A percentile compares a stretch with the other conserved stretches of the same genome.
phyloP scores from a whole-genome alignment of 2,888 invertebrate species.

The Anthrax anthrax region DNA sequence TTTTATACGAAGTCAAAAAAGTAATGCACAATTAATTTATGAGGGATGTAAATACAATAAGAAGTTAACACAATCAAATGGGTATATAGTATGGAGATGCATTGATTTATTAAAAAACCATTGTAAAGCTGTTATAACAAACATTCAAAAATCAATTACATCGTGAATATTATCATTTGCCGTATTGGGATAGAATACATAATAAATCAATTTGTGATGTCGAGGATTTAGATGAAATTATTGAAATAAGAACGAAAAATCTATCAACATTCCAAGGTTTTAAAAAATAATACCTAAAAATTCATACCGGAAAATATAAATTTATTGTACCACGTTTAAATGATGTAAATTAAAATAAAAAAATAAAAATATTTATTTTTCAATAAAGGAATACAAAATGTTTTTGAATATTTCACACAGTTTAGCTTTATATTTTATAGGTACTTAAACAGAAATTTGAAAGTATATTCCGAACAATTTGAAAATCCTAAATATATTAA shows the following conservation, averaged over 20 bases:
- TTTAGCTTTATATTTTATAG: too few species aligned
- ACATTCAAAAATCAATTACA: conserved; percentile 11
- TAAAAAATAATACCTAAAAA: conserved; percentile 3
- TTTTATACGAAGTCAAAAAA: conserved; percentile 19
- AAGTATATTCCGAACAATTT: too few species aligned
- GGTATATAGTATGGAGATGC: conserved; percentile 16
- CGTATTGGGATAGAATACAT: conserved; percentile 12
- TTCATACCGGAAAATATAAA: conserved; percentile 5
- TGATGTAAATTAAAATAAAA: too few species aligned
- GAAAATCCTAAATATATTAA: too few species aligned
- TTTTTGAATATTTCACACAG: too few species aligned
- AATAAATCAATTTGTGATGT: conserved; percentile 9
- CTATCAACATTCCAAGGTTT: conserved; percentile 1
- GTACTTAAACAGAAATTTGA: too few species aligned
- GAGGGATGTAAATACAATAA: conserved; percentile 17
- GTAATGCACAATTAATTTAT: conserved; percentile 19
- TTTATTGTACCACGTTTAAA: conserved; percentile 3
- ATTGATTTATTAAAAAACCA: conserved; percentile 13
- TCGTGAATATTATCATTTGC: conserved; percentile 9
- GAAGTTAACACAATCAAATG: conserved; percentile 13
- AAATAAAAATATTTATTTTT: too few species aligned
- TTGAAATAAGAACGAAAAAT: conserved; percentile 8
- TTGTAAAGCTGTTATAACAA: conserved; percentile 14
- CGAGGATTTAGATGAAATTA: conserved; percentile 12
- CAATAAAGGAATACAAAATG: too few species aligned